Evolutionary conservation across 2,797 vertebrate genomes (phyloP).

Genomic region (Serranus cabrilla): DNA sequence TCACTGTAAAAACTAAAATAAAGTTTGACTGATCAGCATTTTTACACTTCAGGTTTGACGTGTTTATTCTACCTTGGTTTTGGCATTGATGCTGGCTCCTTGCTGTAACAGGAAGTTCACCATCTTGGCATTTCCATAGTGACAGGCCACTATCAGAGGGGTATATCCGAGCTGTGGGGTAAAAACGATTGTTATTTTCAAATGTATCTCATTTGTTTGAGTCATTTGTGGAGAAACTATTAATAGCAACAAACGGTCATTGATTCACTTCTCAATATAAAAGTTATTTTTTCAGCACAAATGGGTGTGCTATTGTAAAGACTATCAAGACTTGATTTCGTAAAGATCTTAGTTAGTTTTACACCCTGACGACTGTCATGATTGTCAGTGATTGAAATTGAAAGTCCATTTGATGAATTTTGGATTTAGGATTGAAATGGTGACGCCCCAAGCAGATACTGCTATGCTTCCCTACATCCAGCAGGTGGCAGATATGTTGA

Average conservation of each 20-base stretch:
- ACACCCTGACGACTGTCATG: no score
- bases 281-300: no score
- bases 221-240: background rate
- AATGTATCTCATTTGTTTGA: background rate
- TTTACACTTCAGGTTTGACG: background rate
- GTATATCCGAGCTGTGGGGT: constrained; percentile 93
- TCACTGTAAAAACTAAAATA: background rate
- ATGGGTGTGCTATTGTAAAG: no score
- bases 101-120: constrained; percentile 96
- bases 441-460: background rate
- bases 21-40: background rate
- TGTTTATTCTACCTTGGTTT: constrained; percentile 91
- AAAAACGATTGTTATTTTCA: background rate
- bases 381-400: no score
- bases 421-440: no score
- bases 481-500: constrained; percentile 38
- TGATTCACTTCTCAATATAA: no score
- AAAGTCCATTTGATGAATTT: no score
- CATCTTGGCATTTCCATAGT: constrained; percentile 97
- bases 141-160: constrained; percentile 97
- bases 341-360: no score
- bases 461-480: constrained; percentile 32
- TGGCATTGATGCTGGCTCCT: constrained; percentile 90
- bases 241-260: background rate
- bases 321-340: no score